Evolutionary conservation across 2,113 vertebrate species (phyloP), one percentile per base, ranked within the genome.

Genomic region (Pituophis catenifer): DNA sequence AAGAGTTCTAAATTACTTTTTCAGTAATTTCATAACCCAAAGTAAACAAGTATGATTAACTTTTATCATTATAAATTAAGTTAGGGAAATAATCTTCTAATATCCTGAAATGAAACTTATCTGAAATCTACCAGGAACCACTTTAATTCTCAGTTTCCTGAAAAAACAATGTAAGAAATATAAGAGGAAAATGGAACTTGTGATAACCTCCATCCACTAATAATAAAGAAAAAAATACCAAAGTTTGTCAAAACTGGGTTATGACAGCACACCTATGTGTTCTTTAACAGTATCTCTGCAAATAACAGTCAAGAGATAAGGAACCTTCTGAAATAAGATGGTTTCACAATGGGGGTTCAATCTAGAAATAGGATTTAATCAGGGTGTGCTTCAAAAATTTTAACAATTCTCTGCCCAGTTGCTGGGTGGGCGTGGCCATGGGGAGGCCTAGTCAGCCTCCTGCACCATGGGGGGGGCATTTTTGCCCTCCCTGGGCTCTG

Each of bases 121-220:
- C 88, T 86, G 33, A 57, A 2, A 88, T 91, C 93, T 85, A 55
- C 12, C 91, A 7, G 26, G 90, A 94, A 94, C 85, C 86, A 19
- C 92, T 90, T 94, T 65, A 89, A 96, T 91, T 92, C 90, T 90
- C 65, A 8, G 2, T 85, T 96, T 96, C 92, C 81, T 19, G 2
- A 5, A 57, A 94, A 94, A 95, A 95, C 59, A 95, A 91, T 53
- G 13, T 1, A 54, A 96, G 90, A 65, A 93, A 94, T n/a, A 29
- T 90, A 95, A 93, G 33, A 54, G 89, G 91, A 92, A 70, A 0
- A 33, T n/a, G n/a, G 54, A 26, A 29, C 33, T 90, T 17, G 33
- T 53, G 88, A 24, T 23, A 33, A 94, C 0, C 0, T 1, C 12
- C 8, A 8, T 3, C 17, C 89, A 94, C 92, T 53, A 91, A 0